Evolutionary conservation across 2,888 invertebrate genomes (phyloP).

Genomic region (Agrotis ipsilon): DNA sequence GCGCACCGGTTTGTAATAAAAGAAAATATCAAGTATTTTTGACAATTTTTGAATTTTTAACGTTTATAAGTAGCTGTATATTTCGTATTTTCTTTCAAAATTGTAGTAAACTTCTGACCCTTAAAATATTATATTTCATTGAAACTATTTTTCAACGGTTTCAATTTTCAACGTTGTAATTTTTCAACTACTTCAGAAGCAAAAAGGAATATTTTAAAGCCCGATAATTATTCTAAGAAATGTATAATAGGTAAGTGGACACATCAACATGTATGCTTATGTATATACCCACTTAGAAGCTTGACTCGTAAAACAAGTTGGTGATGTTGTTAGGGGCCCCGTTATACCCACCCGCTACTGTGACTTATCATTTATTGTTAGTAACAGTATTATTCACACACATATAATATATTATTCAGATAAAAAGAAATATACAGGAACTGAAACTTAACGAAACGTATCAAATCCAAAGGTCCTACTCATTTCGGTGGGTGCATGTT

Average conservation of each 20-base stretch:
- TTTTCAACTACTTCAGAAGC: not conserved
- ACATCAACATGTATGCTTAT: slow-evolving; percentile 38
- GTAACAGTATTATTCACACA: slow-evolving; percentile 3
- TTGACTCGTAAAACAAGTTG: slow-evolving; percentile 62
- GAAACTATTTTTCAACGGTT: too few relatives aligned
- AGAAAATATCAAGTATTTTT: not conserved
- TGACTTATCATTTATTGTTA: slow-evolving; percentile 34
- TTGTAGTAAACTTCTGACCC: not conserved
- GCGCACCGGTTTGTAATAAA: not conserved
- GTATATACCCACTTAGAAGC: slow-evolving; percentile 38
- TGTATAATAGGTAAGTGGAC: slow-evolving; percentile 14
- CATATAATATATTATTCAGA: not conserved
- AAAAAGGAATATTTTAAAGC: not conserved
- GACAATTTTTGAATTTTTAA: too few relatives aligned
- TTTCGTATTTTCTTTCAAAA: not conserved
- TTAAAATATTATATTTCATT: not conserved
- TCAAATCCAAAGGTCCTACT: not conserved
- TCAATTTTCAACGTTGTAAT: too few relatives aligned
- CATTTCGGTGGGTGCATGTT: not conserved
- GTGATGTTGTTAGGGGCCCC: slow-evolving; percentile 59
- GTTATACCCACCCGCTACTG: slow-evolving; percentile 53
- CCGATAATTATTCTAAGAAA: slow-evolving; percentile 19
- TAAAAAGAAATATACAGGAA: not conserved
- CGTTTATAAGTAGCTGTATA: not conserved
- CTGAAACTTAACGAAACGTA: not conserved